These are phyloP conservation scores for Okapia johnstoni DNA, from an alignment of 2,113 vertebrate species.

Conservation along the genomic window DNA sequence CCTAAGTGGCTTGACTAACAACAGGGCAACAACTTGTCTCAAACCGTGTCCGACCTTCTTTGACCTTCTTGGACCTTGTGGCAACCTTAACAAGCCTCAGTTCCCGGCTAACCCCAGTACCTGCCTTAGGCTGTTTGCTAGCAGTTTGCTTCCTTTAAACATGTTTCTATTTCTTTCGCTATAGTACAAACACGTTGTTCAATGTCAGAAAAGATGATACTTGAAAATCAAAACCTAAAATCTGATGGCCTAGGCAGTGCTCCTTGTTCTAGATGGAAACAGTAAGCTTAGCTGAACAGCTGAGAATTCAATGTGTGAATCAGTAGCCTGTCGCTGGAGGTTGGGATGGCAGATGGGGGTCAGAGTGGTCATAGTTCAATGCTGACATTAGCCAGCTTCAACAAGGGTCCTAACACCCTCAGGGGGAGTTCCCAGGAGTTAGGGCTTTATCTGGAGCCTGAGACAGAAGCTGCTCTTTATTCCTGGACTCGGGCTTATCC, in stretches of 20 bases:
- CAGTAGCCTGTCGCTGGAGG: neutral
- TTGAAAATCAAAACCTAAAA: neutral
- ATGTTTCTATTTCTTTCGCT: neutral
- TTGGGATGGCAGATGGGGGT: neutral
- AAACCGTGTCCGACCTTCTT: neutral
- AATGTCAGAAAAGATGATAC: neutral
- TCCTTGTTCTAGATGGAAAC: neutral
- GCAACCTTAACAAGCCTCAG: neutral
- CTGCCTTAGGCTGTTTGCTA: neutral
- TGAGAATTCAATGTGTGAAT: neutral
- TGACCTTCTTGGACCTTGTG: neutral
- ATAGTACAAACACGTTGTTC: neutral
- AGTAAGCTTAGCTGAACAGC: neutral
- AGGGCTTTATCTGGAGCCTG: neutral
- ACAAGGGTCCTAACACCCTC: neutral
- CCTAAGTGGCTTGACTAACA: neutral
- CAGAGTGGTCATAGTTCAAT: neutral
- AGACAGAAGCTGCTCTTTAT: neutral
- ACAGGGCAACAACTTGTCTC: neutral
- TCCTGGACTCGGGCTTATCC: neutral
- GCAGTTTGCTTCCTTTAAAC: neutral
- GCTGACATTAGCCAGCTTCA: neutral
- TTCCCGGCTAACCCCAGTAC: neutral
- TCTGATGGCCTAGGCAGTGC: neutral
- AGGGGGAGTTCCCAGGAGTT: neutral